Conservation (phyloP, 2,797 vertebrate genomes). For the Halcyon leucocephala region DNA sequence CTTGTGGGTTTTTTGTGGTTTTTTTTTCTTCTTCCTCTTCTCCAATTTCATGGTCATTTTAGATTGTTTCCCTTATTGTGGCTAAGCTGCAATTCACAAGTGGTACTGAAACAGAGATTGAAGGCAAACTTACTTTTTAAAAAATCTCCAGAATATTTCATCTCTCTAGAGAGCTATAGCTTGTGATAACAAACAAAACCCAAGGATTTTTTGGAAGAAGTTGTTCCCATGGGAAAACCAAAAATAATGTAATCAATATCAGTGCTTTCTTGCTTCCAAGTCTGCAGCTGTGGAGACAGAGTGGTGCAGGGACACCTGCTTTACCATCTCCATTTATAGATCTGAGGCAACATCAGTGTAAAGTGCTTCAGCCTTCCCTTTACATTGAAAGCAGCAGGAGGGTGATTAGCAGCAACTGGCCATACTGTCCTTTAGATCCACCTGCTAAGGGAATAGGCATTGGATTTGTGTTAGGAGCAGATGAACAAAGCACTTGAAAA, state of each 20-base stretch:
- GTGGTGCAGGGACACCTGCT: not conserved
- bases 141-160: not conserved
- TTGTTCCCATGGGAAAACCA: not conserved
- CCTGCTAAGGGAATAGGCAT: not conserved
- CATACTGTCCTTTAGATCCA: not conserved
- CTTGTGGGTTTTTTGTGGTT: too few species aligned
- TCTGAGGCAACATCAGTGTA: not conserved
- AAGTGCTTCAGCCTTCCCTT: not conserved
- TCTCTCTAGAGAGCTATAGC: not conserved
- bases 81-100: not conserved
- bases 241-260: not conserved
- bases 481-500: not conserved
- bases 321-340: not conserved
- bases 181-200: not conserved
- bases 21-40: accelerated
- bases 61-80: not conserved
- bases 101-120: not conserved
- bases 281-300: not conserved
- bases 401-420: not conserved
- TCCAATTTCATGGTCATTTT: not conserved
- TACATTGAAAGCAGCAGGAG: not conserved
- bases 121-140: not conserved
- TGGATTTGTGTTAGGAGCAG: accelerated
- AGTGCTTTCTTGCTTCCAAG: not conserved
- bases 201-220: not conserved